A percentile compares a stretch with the other conserved stretches of the same genome.
Conservation (phyloP, 1,140 invertebrate genomes). For the Bombus picipes region DNA sequence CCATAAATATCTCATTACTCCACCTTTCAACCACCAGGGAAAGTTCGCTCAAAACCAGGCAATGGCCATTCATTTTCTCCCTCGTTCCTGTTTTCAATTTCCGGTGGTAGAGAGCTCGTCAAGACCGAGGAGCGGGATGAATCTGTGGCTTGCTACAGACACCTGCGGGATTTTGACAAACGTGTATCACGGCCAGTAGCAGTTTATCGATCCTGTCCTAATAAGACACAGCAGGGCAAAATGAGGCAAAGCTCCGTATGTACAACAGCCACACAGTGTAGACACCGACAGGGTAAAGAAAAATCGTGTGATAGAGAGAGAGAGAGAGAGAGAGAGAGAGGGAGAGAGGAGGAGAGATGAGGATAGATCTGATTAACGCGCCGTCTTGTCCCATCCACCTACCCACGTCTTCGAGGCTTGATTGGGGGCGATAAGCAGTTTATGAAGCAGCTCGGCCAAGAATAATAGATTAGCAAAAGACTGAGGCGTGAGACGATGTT, state of each 20-base stretch:
- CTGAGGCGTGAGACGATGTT: neutral
- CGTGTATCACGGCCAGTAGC: conserved; percentile 10
- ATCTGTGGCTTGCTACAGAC: conserved; percentile 31
- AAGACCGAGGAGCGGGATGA: conserved; percentile 21
- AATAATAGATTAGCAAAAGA: conserved; percentile 79
- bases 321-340: no score
- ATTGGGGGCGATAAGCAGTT: conserved; percentile 80
- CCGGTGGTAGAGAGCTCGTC: neutral
- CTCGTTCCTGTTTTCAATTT: conserved; percentile 31
- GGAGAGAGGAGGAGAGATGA: no score
- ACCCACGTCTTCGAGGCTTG: conserved; percentile 63
- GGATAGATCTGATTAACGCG: conserved; percentile 77
- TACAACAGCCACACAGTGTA: neutral
- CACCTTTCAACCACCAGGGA: no score
- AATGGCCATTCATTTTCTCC: neutral
- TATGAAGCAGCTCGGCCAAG: conserved; percentile 76
- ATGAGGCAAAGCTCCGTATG: neutral
- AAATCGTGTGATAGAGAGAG: neutral
- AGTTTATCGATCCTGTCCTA: conserved; percentile 55
- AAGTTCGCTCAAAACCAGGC: neutral
- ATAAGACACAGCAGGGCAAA: conserved; percentile 40
- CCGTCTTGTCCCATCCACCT: conserved; percentile 74
- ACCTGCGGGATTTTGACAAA: conserved; percentile 60
- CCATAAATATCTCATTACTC: neutral
- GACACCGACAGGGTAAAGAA: neutral